Evolutionary conservation across 2,888 invertebrate species (phyloP), one percentile per base, ranked within the genome.

Genomic region (Unio delphinus): DNA sequence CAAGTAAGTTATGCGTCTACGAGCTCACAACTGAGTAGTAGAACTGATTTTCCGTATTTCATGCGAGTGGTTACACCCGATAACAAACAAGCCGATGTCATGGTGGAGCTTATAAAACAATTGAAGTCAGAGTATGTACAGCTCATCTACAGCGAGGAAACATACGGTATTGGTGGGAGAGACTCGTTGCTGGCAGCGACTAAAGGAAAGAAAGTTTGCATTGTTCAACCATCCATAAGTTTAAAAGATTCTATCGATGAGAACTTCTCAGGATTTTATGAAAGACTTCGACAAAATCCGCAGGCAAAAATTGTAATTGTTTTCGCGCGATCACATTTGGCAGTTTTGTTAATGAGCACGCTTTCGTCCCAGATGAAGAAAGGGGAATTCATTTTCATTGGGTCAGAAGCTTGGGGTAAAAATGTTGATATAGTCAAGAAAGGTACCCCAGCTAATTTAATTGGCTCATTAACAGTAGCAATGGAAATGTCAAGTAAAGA

Each of bases 341-440:
- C 68, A n/a, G 26, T 55, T 20, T 30, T 28, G 1, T 18, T 67
- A 5, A 28, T 67, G 20, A 5, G 4, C 6, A 57, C 34, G 26
- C 11, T 70, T 2, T 55, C 67, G 15, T 8, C 23, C 20, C 26
- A 20, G 23, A 62, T 68, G 60, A 56, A 70, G 3, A 54, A 64
- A n/a, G 70, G 70, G 5, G 65, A 70, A 34, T 73, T 68, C 26
- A 20, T 73, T n/a, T 70, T 68, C 6, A 73, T 73, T 59, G 73
- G 70, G 7, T 73, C 73, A 7, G 73, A 73, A 58, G 69, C 70
- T 26, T 70, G 63, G 68, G 68, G 73, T 34, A 65, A 58, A 28
- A 62, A 60, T n/a, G 20, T 26, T 1, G 61, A 60, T 15, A 56
- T 65, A 15, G 28, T 69, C 11, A 7, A 18, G n/a, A 26, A 55